phyloP scores from a whole-genome alignment of 2,797 vertebrate species.

The Paramormyrops hopkinsi region DNA sequence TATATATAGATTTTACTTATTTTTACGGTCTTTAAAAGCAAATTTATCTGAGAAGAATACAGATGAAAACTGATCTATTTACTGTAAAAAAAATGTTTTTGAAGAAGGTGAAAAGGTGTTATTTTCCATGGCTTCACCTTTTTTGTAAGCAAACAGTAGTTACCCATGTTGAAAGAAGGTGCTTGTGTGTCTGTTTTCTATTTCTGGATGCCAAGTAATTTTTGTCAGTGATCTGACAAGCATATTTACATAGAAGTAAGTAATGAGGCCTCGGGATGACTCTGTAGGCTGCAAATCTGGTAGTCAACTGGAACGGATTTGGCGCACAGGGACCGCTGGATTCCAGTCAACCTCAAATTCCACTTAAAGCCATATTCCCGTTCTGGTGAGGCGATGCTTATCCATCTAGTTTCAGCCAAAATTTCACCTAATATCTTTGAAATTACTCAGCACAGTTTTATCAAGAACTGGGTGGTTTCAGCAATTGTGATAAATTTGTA shows the following conservation, averaged over 20 bases:
- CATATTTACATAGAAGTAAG: not conserved
- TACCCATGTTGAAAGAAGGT: constrained; percentile 5
- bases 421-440: not conserved
- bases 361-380: constrained; percentile 5
- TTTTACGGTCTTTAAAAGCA: constrained; percentile 13
- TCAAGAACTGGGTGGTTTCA: not conserved
- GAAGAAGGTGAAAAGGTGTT: not conserved
- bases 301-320: not conserved
- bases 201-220: constrained; percentile 6
- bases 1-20: constrained; percentile 18
- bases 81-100: constrained; percentile 17
- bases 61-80: constrained; percentile 12
- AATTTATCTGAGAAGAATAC: constrained; percentile 13
- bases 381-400: not conserved
- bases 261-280: not conserved
- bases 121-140: not conserved
- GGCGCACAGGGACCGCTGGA: not conserved
- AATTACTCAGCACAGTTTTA: not conserved
- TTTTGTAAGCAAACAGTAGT: constrained; percentile 14
- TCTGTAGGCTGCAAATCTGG: not conserved
- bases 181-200: constrained; percentile 16
- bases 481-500: not conserved
- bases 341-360: not conserved
- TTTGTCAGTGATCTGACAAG: constrained; percentile 7
- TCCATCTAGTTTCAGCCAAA: not conserved